These are phyloP conservation scores for Chelon auratus DNA, from an alignment of 2,797 vertebrate genomes.

Conservation along the genomic window DNA sequence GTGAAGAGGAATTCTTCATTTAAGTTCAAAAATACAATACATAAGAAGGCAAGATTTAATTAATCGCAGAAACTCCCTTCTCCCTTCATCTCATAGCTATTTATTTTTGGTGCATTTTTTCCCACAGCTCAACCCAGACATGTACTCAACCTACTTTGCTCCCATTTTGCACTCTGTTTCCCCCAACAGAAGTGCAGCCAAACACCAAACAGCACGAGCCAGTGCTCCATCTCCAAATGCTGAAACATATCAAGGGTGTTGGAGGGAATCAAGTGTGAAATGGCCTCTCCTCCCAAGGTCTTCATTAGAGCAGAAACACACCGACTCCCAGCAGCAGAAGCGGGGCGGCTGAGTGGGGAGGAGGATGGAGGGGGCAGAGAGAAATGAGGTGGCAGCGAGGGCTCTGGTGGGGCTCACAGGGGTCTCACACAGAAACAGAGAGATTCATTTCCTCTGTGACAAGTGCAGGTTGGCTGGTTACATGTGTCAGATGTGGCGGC, in stretches of 20 bases:
- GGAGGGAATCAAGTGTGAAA: constrained; percentile 82
- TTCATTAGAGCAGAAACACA: constrained; percentile 80
- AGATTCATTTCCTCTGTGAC: constrained; percentile 78
- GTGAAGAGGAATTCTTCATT: constrained; percentile 45
- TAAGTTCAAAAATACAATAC: constrained; percentile 31
- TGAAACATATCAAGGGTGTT: constrained; percentile 71
- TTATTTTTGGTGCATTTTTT: background rate
- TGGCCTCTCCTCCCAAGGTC: constrained; percentile 80
- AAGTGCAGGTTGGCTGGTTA: constrained; percentile 77
- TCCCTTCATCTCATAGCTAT: background rate
- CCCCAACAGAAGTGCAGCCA: constrained; percentile 41
- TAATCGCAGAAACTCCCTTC: background rate
- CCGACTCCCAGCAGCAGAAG: constrained; percentile 53
- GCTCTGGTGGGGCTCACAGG: constrained; percentile 54
- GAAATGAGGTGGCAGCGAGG: constrained; percentile 49
- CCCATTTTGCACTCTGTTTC: constrained; percentile 35
- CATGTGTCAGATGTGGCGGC: constrained; percentile 72
- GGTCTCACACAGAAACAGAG: constrained; percentile 64
- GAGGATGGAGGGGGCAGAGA: constrained; percentile 47
- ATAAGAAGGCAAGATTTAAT: constrained; percentile 32
- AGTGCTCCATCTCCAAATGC: constrained; percentile 44
- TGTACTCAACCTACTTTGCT: constrained; percentile 15
- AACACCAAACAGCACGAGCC: constrained; percentile 37
- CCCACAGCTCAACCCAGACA: constrained; percentile 6
- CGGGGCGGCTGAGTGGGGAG: constrained; percentile 53